A percentile compares a stretch with the other conserved stretches of the same genome.
phyloP scores from a whole-genome alignment of 2,888 invertebrate species.

The Stictocephala bisonia region DNA sequence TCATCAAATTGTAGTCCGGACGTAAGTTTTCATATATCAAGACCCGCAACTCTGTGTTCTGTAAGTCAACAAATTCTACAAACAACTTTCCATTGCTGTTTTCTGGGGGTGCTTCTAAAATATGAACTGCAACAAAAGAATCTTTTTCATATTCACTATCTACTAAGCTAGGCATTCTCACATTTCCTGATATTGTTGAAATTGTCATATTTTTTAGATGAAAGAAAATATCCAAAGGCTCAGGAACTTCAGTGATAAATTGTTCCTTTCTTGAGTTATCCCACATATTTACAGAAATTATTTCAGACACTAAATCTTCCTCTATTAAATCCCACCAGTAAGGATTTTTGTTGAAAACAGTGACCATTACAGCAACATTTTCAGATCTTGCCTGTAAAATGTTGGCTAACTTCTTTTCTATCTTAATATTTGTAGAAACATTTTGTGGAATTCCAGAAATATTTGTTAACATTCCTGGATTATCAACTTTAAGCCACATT shows the following conservation, averaged over 20 bases:
- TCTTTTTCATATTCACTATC: slow-evolving; percentile 20
- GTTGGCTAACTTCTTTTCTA: neutral
- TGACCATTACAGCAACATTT: slow-evolving; percentile 23
- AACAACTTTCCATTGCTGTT: slow-evolving; percentile 31
- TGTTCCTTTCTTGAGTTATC: neutral
- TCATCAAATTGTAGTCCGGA: slow-evolving; percentile 10
- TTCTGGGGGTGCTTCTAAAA: neutral
- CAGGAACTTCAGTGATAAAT: neutral
- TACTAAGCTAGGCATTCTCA: neutral
- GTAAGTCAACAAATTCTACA: slow-evolving; percentile 12
- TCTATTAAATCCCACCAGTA: slow-evolving; percentile 37
- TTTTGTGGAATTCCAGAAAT: neutral
- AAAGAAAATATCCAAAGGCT: slow-evolving; percentile 32
- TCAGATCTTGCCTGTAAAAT: neutral
- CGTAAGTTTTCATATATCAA: neutral
- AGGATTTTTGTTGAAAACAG: neutral
- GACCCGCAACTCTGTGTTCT: neutral
- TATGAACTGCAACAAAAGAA: slow-evolving; percentile 9
- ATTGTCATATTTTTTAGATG: neutral
- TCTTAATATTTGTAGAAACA: slow-evolving; percentile 17
- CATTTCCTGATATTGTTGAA: neutral
- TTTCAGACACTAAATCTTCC: slow-evolving; percentile 10
- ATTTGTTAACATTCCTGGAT: slow-evolving; percentile 5
- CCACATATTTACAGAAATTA: neutral
- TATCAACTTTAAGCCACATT: slow-evolving; percentile 27